Evolutionary conservation across 2,888 invertebrate genomes (phyloP), one percentile per base, ranked within the genome.

Genomic region (Bruchidius siliquastri): DNA sequence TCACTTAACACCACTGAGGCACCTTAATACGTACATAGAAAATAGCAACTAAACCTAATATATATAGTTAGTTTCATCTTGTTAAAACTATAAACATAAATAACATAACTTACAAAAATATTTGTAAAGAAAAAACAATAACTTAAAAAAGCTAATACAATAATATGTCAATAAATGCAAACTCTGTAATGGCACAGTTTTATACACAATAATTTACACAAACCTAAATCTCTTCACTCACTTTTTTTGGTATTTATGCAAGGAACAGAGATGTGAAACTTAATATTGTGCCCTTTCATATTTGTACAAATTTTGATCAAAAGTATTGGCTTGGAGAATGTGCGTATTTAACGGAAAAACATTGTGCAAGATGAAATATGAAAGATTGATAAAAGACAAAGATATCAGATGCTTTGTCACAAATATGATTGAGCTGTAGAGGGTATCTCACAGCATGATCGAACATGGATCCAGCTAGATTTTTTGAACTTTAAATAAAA

Each of bases 161-260:
- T 76, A 76, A 78, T 78, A 77, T 78, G 77, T 77, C 75, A 79
- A 82, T 83, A 84, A 85, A 84, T 84, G 84, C 84, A 83, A 81
- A 78, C 79, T 80, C 76, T 77, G 77, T 80, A 82, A 84, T 84
- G 84, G 84, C 84, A 84, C 84, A 82, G 81, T 78, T 82, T 75
- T 76, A 77, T 79, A 76, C 32, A 71, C 32, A 49, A 49, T 49
- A 49, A 49, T 49, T 49, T 49, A 49, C 49, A 49, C 6, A 49
- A 49, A 49, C 8, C 49, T 78, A 72, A 77, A 76, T 74, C 71
- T 69, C 69, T 26, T 71, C n/a, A 69, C 69, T 71, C 67, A 72
- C 67, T 71, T 71, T 22, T 72, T 71, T 30, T 73, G 68, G 69
- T 71, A 49, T 73, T 68, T 13, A 10, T 73, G 70, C 22, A 66